Base-by-base conservation (phyloP, 1,140 invertebrate species). In the Plectrocnemia conspersa region DNA sequence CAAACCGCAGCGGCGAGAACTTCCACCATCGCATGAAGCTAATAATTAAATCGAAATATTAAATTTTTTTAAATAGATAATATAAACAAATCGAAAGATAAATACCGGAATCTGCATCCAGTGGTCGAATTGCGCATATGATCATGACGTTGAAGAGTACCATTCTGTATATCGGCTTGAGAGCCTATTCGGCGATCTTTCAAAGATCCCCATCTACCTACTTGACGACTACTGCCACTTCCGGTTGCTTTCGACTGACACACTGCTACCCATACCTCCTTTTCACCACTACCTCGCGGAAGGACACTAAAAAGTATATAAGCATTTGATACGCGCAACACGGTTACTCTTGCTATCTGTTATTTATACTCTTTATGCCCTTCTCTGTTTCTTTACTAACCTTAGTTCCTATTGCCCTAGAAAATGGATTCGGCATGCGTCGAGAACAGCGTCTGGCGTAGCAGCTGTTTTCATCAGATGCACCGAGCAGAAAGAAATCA, bases 391-490 rank as follows among this genome's bases (percentile, higher is more conserved):
- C n/a, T n/a, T n/a, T n/a, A n/a, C n/a, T 69, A 69, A 84, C 80
- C 86, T 80, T 29, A 91, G 84, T 89, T 44, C 85, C 85, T 59
- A 89, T 82, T 5, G 86, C 86, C 67, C 91, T 87, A 79, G 65
- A 85, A 77, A 63, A 82, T 82, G 63, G 78, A 68, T 70, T 74
- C 15, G 56, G 55, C 38, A 53, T 52, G 0, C 56, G 23, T 33
- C 56, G 38, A 40, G 59, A n/a, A n/a, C 64, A 15, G 63, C 63
- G 44, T 62, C 64, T 9, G 55, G 56, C 61, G 57, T 25, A 64
- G 70, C 64, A 73, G 73, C 64, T 83, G 35, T 22, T n/a, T 29
- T 61, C 59, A 15, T 61, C 59, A 1, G 54, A 36, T 2, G 44
- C 84, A 33, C 86, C 85, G 60, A 87, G 65, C 27, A 92, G 73